phyloP scores from a whole-genome alignment of 2,797 vertebrate genomes.

The Rhynchonycteris naso region DNA sequence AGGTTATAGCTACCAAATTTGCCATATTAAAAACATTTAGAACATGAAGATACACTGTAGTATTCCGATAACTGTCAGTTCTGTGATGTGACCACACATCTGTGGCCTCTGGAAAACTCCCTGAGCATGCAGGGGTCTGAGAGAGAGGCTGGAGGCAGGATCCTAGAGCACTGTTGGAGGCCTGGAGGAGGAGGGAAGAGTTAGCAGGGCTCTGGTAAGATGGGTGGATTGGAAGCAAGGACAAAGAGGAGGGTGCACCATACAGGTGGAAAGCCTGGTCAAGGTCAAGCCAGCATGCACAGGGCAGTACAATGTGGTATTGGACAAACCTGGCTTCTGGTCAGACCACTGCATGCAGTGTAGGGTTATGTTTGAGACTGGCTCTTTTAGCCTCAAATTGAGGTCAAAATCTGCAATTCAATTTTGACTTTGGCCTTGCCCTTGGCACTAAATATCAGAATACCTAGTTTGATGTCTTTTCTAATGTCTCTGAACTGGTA shows the following conservation, averaged over 20 bases:
- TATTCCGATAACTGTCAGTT: neutral
- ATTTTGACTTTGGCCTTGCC: neutral
- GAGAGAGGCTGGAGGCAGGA: neutral
- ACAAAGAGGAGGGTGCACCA: neutral
- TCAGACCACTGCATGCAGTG: too few relatives aligned
- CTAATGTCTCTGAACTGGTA: neutral
- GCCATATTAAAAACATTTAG: neutral
- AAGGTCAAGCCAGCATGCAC: neutral
- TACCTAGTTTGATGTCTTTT: neutral
- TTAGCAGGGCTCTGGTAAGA: neutral
- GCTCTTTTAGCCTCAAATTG: neutral
- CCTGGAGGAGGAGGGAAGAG: neutral
- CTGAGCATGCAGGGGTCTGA: neutral
- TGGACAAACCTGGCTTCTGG: neutral
- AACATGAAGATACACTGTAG: neutral
- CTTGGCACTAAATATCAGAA: neutral
- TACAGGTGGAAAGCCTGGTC: neutral
- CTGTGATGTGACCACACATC: neutral
- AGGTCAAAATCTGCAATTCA: neutral
- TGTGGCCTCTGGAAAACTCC: neutral
- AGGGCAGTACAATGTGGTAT: too few relatives aligned
- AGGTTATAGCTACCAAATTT: neutral
- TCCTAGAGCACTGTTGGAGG: too few relatives aligned
- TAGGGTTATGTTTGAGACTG: too few relatives aligned
- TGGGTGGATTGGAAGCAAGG: neutral